Conservation (phyloP, 2,797 vertebrate species). For the Perodicticus potto region DNA sequence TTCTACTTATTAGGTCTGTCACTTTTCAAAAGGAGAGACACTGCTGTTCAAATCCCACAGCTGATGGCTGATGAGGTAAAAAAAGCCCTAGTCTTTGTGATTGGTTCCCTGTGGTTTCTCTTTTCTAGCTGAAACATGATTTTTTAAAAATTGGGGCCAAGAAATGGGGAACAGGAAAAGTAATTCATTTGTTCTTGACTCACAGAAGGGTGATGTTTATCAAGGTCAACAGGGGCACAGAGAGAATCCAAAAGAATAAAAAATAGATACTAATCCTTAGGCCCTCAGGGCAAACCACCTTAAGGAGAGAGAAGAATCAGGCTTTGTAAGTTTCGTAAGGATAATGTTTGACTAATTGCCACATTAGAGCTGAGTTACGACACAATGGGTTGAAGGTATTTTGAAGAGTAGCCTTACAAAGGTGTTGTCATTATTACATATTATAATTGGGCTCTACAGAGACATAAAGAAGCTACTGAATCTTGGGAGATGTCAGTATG, state of each 20-base stretch:
- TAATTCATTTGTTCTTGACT: slow-evolving; percentile 46
- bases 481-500: not conserved
- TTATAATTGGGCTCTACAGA: not conserved
- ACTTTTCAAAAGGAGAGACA: not conserved
- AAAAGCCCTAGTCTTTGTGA: not conserved
- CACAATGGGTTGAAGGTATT: not conserved
- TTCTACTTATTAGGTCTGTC: not conserved
- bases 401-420: slow-evolving; percentile 10
- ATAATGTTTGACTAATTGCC: slow-evolving; percentile 20
- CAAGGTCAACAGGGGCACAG: slow-evolving; percentile 43
- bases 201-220: slow-evolving; percentile 49
- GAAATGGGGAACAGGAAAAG: slow-evolving; percentile 3
- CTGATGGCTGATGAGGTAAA: not conserved
- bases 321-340: not conserved
- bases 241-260: slow-evolving; percentile 19
- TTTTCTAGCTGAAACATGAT: slow-evolving; percentile 1
- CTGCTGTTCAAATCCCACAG: not conserved
- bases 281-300: not conserved
- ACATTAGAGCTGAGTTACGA: slow-evolving; percentile 34
- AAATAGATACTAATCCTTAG: slow-evolving; percentile 11
- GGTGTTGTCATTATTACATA: not conserved
- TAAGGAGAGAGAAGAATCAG: not conserved
- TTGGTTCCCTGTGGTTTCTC: not conserved
- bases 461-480: not conserved
- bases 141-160: not conserved